Base-by-base conservation (phyloP, 1,140 invertebrate species). In the Nebria ingens region DNA sequence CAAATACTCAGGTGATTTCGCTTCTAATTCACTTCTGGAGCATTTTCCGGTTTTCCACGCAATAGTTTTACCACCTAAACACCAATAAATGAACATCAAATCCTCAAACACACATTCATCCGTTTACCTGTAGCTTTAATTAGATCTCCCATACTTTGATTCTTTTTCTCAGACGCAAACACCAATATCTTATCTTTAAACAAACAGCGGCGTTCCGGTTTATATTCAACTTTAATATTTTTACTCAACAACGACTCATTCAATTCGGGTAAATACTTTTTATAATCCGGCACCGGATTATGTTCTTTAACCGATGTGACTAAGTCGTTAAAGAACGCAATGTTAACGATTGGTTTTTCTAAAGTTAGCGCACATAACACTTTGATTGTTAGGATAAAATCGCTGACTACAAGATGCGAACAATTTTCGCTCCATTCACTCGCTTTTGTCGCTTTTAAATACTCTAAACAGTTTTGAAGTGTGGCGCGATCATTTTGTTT, bases 111-210 rank as follows among this genome's bases (percentile, higher is more conserved):
- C n/a, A n/a, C 15, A n/a, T n/a, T n/a, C n/a, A n/a, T n/a, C n/a
- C n/a, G n/a, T n/a, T 50, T 29, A 57, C 45, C 42, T 22, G 51
- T 23, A 50, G 52, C 40, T 1, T 12, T 11, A 13, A 58, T 54
- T 2, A 58, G 21, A 11, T 58, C 52, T 11, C 2, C 12, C 56
- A 58, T 58, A 23, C 51, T 13, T 13, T 13, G 19, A 20, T 38
- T 50, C 19, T 25, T 42, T 21, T 54, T 54, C 22, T 29, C 22
- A 19, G 52, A 38, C 2, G 49, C 13, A 19, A 58, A 58, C 0
- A 58, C 49, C 38, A 58, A 58, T 15, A 40, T 38, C 42, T 58
- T 58, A 2, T 21, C 20, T 38, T 53, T 29, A 38, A 58, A 58
- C 45, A 58, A 54, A 12, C n/a, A 4, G 21, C 19, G 51, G 21